A percentile compares a stretch with the other conserved stretches of the same genome.
phyloP scores from a whole-genome alignment of 2,113 vertebrate genomes.

The Melanostigma gelatinosum region DNA sequence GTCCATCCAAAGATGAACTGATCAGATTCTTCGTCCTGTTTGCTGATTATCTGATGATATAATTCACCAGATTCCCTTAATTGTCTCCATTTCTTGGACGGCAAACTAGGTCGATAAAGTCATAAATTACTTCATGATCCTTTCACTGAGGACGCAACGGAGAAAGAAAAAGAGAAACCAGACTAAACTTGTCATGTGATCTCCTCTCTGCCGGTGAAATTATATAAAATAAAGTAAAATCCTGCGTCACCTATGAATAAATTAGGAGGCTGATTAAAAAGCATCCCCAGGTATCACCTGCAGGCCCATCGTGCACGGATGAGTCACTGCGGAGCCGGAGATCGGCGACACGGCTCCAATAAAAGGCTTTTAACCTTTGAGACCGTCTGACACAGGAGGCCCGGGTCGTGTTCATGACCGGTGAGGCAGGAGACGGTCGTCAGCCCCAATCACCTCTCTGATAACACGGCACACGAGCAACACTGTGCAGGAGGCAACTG shows the following conservation, averaged over 20 bases:
- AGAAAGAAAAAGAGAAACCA: not conserved
- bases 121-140: not conserved
- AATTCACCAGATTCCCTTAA: not conserved
- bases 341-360: constrained; percentile 26
- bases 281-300: constrained; percentile 35
- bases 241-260: constrained; percentile 21
- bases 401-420: constrained; percentile 11
- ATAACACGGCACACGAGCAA: constrained; percentile 27
- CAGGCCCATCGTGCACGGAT: not conserved
- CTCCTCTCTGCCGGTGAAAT: constrained; percentile 5
- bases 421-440: constrained; percentile 40
- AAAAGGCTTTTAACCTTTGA: constrained; percentile 74
- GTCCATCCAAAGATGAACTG: not conserved
- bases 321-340: constrained; percentile 1
- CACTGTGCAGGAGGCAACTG: not conserved
- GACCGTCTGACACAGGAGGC: constrained; percentile 25
- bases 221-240: constrained; percentile 14
- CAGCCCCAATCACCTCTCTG: constrained; percentile 16
- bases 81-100: not conserved
- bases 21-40: not conserved
- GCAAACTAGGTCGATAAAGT: not conserved
- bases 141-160: constrained; percentile 1
- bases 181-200: not conserved
- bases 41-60: not conserved
- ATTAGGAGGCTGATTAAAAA: constrained; percentile 33